Conservation (phyloP, 2,888 invertebrate species). For the Sphaeridia pumilis region DNA sequence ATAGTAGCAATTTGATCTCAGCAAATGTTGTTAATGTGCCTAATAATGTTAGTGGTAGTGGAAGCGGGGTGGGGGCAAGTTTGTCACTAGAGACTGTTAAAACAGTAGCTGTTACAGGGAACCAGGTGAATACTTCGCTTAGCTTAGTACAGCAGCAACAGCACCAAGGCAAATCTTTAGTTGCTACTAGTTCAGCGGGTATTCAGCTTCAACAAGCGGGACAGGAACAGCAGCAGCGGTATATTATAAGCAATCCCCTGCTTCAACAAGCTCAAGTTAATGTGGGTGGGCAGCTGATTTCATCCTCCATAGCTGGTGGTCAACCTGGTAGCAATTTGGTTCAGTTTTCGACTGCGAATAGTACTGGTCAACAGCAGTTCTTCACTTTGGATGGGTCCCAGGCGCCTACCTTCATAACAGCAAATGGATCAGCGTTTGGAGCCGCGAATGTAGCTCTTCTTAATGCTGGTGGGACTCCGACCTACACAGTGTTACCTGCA, state of each 20-base stretch:
- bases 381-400: slow-evolving; percentile 29
- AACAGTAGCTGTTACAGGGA: background rate
- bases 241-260: slow-evolving; percentile 14
- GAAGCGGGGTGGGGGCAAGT: background rate
- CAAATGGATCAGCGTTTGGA: slow-evolving; percentile 22
- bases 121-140: background rate
- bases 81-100: background rate
- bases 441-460: slow-evolving; percentile 29
- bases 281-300: slow-evolving; percentile 16
- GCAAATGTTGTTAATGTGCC: slow-evolving; percentile 7
- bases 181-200: background rate
- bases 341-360: slow-evolving; percentile 28
- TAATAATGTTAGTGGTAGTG: slow-evolving; percentile 1
- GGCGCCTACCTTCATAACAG: slow-evolving; percentile 23
- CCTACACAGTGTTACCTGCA: slow-evolving; percentile 31
- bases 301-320: slow-evolving; percentile 13
- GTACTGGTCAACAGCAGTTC: slow-evolving; percentile 25
- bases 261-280: slow-evolving; percentile 17
- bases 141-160: background rate
- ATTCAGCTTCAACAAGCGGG: background rate
- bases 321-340: slow-evolving; percentile 6
- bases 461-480: slow-evolving; percentile 29
- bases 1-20: slow-evolving; percentile 14
- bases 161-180: background rate
- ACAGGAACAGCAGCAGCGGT: slow-evolving; percentile 13